Evolutionary conservation across 1,140 invertebrate genomes (phyloP).

Genomic region (Brachionus angularis): DNA sequence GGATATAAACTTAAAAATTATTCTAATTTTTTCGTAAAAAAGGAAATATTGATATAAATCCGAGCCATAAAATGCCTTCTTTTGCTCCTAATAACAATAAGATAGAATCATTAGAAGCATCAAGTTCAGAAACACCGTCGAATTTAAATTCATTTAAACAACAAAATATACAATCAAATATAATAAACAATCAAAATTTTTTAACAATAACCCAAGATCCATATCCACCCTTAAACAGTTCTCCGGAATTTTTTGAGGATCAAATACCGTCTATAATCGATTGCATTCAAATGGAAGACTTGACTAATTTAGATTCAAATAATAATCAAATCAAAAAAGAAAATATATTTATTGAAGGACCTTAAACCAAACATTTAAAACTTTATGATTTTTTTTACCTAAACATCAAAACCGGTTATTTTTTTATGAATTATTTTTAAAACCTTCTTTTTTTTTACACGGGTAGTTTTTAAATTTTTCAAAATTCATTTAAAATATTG

Average conservation of each 20-base stretch:
- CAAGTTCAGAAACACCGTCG: too few species aligned
- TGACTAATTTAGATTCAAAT: neutral
- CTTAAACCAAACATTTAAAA: too few species aligned
- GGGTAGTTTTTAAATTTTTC: neutral
- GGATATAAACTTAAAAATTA: slow-evolving; percentile 28
- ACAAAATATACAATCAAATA: too few species aligned
- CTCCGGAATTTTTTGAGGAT: slow-evolving; percentile 13
- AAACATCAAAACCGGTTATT: neutral
- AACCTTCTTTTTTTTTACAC: slow-evolving; percentile 14
- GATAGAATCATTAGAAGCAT: too few species aligned
- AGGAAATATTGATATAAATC: slow-evolving; percentile 37
- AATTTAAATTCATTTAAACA: too few species aligned
- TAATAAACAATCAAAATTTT: neutral
- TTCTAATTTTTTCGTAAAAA: neutral
- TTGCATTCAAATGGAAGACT: slow-evolving; percentile 11
- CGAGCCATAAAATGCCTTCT: neutral
- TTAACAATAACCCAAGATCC: slow-evolving; percentile 14
- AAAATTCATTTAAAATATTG: too few species aligned
- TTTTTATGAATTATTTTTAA: too few species aligned
- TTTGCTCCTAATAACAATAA: too few species aligned
- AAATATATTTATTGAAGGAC: too few species aligned
- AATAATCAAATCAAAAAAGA: neutral
- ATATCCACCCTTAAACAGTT: slow-evolving; percentile 23
- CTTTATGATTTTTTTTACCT: too few species aligned
- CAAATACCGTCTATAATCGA: slow-evolving; percentile 12